phyloP scores from a whole-genome alignment of 2,797 vertebrate species.

The Sebastiscus tertius region DNA sequence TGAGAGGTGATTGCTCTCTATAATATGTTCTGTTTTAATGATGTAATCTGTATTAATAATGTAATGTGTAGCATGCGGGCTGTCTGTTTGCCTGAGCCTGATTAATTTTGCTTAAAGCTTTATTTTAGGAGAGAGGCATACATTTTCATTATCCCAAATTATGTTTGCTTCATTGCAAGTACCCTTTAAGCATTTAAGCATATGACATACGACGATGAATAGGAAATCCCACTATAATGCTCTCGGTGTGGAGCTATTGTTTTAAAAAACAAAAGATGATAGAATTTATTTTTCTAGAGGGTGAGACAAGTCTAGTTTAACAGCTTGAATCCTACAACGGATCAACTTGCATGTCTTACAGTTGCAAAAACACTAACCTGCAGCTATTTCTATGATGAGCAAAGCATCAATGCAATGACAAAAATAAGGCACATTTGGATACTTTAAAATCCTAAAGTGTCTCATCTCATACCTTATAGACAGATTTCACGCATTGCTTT shows the following conservation, averaged over 20 bases:
- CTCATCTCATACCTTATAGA: neutral
- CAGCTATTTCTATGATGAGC: neutral
- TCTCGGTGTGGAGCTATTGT: neutral
- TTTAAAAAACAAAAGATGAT: neutral
- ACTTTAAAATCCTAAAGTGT: neutral
- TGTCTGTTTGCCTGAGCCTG: neutral
- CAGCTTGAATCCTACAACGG: neutral
- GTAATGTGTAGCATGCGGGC: slow-evolving; percentile 36
- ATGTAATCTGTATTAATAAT: slow-evolving; percentile 57
- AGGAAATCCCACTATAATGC: neutral
- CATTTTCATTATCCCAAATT: slow-evolving; percentile 37
- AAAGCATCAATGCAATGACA: neutral
- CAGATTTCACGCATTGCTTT: neutral
- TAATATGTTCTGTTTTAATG: slow-evolving; percentile 44
- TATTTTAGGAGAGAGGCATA: slow-evolving; percentile 1
- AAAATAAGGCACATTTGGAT: neutral
- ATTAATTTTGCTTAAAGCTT: slow-evolving; percentile 40
- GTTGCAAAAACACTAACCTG: neutral
- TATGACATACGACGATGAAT: neutral
- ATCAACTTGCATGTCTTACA: neutral
- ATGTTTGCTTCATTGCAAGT: neutral
- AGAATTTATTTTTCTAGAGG: neutral
- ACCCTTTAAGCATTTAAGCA: neutral
- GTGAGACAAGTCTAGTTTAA: neutral
- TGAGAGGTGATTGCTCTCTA: slow-evolving; percentile 44